These are phyloP conservation scores for Gisinianus flammeolus DNA, from an alignment of 2,888 invertebrate genomes.

Conservation along the genomic window DNA sequence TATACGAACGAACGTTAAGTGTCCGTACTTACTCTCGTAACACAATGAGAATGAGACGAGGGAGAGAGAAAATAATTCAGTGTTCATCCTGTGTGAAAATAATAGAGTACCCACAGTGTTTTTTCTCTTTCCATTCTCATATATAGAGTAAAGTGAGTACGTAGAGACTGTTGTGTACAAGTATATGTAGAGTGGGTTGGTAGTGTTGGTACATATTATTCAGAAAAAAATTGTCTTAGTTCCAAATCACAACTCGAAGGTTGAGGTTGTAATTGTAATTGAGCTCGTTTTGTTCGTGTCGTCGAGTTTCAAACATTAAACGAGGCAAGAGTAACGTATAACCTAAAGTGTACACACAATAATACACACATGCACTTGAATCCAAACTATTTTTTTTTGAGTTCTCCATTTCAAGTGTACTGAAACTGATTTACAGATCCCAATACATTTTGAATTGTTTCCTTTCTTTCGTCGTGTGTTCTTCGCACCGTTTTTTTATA, in stretches of 20 bases:
- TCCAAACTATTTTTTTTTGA: too few relatives aligned
- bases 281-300: conserved; percentile 1
- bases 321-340: too few relatives aligned
- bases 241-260: conserved; percentile 7
- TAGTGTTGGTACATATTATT: neutral
- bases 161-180: neutral
- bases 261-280: conserved; percentile 19
- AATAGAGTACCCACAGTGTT: conserved; percentile 8
- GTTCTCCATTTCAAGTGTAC: too few relatives aligned
- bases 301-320: too few relatives aligned
- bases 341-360: too few relatives aligned
- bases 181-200: neutral
- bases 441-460: too few relatives aligned
- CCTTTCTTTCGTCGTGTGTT: too few relatives aligned
- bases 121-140: neutral
- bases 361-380: too few relatives aligned
- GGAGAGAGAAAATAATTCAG: conserved; percentile 11
- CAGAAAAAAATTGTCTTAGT: neutral
- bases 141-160: neutral
- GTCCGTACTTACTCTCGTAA: neutral
- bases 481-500: too few relatives aligned
- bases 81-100: conserved; percentile 39
- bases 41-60: neutral
- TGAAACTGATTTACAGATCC: too few relatives aligned
- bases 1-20: neutral